These are phyloP conservation scores for Phrynocephalus versicolor DNA, from an alignment of 2,113 vertebrate species.

Conservation along the genomic window DNA sequence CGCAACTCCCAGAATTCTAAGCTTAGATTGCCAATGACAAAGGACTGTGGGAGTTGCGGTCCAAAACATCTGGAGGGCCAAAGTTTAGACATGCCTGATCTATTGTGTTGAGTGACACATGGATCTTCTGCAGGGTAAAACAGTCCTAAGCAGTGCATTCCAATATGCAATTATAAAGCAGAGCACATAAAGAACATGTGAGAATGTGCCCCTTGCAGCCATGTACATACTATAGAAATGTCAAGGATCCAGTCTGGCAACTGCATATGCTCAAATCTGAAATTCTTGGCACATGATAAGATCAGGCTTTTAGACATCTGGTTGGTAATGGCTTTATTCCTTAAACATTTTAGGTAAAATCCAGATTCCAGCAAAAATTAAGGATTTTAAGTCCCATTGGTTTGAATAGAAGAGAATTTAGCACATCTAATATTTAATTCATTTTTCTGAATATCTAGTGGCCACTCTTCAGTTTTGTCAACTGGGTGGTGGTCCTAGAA, in stretches of 20 bases:
- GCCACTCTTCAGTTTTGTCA: background rate
- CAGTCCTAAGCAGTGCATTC: background rate
- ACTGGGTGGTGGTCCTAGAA: background rate
- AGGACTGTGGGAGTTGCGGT: too few species aligned
- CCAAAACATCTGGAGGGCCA: too few species aligned
- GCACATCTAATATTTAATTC: background rate
- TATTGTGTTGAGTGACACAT: background rate
- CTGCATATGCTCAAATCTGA: background rate
- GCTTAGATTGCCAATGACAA: too few species aligned
- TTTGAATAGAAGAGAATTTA: constrained; percentile 1
- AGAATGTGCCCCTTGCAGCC: background rate
- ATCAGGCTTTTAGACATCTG: too few species aligned
- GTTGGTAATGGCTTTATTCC: background rate
- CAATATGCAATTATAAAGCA: background rate
- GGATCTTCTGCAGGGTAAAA: background rate
- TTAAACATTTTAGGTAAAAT: background rate
- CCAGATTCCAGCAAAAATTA: background rate
- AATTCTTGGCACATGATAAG: background rate
- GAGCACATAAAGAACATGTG: background rate
- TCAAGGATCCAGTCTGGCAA: background rate
- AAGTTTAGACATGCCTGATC: too few species aligned
- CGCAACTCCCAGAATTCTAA: too few species aligned
- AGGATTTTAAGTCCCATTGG: background rate
- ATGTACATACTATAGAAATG: background rate
- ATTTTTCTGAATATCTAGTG: background rate